Conservation (phyloP, 2,888 invertebrate genomes). For the Acrocera orbiculus region DNA sequence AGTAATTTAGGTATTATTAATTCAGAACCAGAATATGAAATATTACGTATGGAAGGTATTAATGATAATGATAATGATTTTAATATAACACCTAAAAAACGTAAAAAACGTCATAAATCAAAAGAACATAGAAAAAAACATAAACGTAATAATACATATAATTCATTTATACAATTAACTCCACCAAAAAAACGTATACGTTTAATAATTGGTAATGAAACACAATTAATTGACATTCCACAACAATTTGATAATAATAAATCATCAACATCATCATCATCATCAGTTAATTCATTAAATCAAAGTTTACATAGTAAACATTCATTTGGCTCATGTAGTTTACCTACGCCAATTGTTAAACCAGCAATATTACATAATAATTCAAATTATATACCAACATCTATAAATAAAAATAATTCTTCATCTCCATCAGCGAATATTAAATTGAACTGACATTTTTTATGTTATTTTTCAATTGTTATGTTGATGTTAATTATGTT, state of each 20-base stretch:
- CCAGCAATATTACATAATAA: conserved; percentile 7
- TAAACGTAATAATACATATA: conserved; percentile 2
- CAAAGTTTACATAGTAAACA: conserved; percentile 21
- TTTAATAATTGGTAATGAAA: conserved; percentile 76
- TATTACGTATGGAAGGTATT: conserved; percentile 64
- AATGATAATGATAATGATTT: conserved; percentile 15
- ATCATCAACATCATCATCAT: conserved; percentile 10
- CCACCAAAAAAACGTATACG: conserved; percentile 57
- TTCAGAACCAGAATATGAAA: conserved; percentile 62
- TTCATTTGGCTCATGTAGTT: conserved; percentile 27
- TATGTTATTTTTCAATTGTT: conserved; percentile 7
- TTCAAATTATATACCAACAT: conserved; percentile 6
- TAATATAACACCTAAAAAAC: conserved; percentile 17
- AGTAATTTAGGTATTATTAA: conserved; percentile 15
- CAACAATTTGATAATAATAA: conserved; percentile 44
- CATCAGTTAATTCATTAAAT: conserved; percentile 8
- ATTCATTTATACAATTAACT: conserved; percentile 1
- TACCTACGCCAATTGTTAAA: conserved; percentile 21
- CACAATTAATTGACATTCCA: conserved; percentile 76
- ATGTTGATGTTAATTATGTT: too few relatives aligned
- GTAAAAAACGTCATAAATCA: conserved; percentile 44
- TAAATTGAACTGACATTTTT: conserved; percentile 12
- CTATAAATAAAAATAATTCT: conserved; percentile 5
- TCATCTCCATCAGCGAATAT: conserved; percentile 12
- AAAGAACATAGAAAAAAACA: conserved; percentile 26